Percentiles rank a stretch among this genome's conserved stretches.
Evolutionary conservation across 2,797 vertebrate species (phyloP).

Genomic region (Cynopterus sphinx): DNA sequence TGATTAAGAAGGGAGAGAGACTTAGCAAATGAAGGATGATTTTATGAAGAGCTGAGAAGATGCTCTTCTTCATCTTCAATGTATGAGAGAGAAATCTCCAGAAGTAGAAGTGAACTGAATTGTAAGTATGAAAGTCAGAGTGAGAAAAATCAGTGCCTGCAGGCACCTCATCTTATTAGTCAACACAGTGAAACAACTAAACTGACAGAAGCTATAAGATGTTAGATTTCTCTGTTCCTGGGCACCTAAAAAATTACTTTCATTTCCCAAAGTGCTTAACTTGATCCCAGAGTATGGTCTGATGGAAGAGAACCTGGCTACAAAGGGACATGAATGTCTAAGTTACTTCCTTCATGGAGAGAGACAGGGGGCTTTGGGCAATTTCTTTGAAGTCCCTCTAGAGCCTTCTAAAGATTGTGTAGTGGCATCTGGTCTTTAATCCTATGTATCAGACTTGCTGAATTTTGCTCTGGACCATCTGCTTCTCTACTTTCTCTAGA

Average conservation of each 20-base stretch:
- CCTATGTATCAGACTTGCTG: neutral
- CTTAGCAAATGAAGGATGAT: neutral
- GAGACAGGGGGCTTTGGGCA: neutral
- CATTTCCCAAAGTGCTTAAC: neutral
- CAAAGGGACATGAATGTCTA: neutral
- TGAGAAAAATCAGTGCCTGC: neutral
- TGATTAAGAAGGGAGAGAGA: neutral
- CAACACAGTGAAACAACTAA: neutral
- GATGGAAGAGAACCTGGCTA: neutral
- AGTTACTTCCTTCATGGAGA: neutral
- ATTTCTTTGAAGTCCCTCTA: neutral
- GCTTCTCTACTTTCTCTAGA: slow-evolving; percentile 37
- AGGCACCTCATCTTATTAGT: neutral
- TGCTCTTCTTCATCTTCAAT: neutral
- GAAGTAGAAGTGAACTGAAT: neutral
- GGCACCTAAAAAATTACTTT: neutral
- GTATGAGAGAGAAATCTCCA: neutral
- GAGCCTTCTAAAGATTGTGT: neutral
- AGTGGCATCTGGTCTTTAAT: slow-evolving; percentile 48
- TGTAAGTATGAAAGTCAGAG: neutral
- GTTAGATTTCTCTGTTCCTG: neutral
- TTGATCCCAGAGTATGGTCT: neutral
- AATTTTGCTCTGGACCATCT: slow-evolving; percentile 33
- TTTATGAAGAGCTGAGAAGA: neutral
- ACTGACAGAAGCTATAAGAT: neutral